These are phyloP conservation scores for Acanthurus leucopareius DNA, from an alignment of 2,797 vertebrate species.

Conservation along the genomic window DNA sequence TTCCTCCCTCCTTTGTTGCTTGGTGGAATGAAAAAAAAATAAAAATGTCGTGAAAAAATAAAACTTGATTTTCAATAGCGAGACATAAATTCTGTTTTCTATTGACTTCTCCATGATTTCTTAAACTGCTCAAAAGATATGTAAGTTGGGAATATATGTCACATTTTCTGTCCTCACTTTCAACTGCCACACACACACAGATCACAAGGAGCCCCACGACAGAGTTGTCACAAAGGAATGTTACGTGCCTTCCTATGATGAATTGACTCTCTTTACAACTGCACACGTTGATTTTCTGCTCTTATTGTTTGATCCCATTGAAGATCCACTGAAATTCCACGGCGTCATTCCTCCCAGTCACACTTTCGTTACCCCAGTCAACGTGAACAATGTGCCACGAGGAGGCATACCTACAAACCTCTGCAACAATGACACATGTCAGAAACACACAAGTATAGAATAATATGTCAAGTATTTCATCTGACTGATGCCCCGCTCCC, in stretches of 20 bases:
- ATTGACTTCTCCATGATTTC: background rate
- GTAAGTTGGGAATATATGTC: background rate
- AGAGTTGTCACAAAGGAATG: slow-evolving; percentile 59
- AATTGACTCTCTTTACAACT: slow-evolving; percentile 54
- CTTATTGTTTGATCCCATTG: slow-evolving; percentile 54
- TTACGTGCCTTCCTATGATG: slow-evolving; percentile 43
- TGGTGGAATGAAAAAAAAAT: slow-evolving; percentile 35
- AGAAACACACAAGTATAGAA: slow-evolving; percentile 1
- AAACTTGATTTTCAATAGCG: slow-evolving; percentile 49
- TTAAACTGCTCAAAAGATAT: background rate
- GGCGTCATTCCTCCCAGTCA: slow-evolving; percentile 55
- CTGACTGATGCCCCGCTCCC: slow-evolving; percentile 6
- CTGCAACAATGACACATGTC: slow-evolving; percentile 18
- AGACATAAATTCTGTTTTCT: background rate
- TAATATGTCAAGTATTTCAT: background rate
- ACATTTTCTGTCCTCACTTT: slow-evolving; percentile 15
- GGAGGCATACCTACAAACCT: background rate
- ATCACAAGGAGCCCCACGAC: slow-evolving; percentile 28
- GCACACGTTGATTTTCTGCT: slow-evolving; percentile 45
- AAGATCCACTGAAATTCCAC: slow-evolving; percentile 55
- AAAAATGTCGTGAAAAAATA: slow-evolving; percentile 59
- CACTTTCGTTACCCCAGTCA: slow-evolving; percentile 45
- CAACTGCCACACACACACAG: background rate
- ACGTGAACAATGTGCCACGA: slow-evolving; percentile 18
- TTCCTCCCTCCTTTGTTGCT: slow-evolving; percentile 6